Evolutionary conservation across 1,140 invertebrate species (phyloP).

Genomic region (Anastrepha ludens): DNA sequence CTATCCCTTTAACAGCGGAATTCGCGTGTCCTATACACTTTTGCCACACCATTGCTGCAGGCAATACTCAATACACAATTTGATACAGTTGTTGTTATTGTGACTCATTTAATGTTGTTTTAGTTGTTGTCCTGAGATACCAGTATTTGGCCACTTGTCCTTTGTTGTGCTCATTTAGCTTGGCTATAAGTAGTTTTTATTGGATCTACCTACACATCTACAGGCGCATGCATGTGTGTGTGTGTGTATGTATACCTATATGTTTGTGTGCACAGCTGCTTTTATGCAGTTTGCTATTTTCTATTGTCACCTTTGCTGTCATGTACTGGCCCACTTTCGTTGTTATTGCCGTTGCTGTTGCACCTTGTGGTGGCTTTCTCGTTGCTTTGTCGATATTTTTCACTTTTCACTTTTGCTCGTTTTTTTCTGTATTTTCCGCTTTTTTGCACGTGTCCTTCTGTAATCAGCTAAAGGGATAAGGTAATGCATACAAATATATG

Average conservation of each 20-base stretch:
- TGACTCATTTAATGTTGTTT: background rate
- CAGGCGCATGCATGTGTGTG: background rate
- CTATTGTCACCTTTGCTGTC: slow-evolving; percentile 12
- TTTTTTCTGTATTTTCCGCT: background rate
- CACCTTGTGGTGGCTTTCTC: background rate
- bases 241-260: background rate
- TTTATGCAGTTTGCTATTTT: background rate
- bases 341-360: background rate
- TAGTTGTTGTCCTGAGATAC: background rate
- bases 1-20: background rate
- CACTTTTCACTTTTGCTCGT: background rate
- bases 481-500: background rate
- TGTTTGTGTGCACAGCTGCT: background rate
- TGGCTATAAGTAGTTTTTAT: background rate
- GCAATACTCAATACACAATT: background rate
- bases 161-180: slow-evolving; percentile 16
- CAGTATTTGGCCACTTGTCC: background rate
- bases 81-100: background rate
- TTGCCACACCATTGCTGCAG: background rate
- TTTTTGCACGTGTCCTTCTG: background rate
- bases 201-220: too few species aligned
- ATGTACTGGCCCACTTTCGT: background rate
- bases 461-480: slow-evolving; percentile 19
- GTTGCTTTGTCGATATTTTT: background rate
- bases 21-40: background rate